Percentiles rank a stretch among this genome's conserved stretches.
These are phyloP conservation scores for Dioctria rufipes DNA, from an alignment of 2,888 invertebrate species.

Conservation along the genomic window DNA sequence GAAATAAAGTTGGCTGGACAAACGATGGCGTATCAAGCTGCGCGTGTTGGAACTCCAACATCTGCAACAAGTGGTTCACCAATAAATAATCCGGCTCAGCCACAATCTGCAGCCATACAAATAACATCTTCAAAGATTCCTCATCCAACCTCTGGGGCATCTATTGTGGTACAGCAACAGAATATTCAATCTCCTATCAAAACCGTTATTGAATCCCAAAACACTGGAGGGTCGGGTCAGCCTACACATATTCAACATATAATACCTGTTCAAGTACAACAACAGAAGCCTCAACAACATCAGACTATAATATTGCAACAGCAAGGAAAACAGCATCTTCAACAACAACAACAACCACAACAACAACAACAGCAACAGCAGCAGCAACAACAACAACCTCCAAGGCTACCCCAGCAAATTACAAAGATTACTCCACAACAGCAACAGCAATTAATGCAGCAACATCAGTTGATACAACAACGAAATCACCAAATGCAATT, in stretches of 20 bases:
- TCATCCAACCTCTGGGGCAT: slow-evolving; percentile 4
- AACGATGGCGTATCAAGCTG: slow-evolving; percentile 54
- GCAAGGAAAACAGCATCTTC: slow-evolving; percentile 64
- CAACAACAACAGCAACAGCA: slow-evolving; percentile 59
- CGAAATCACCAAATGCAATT: slow-evolving; percentile 62
- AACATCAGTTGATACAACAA: slow-evolving; percentile 58
- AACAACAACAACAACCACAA: slow-evolving; percentile 63
- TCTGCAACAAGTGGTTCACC: slow-evolving; percentile 66
- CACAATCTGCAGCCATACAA: slow-evolving; percentile 68
- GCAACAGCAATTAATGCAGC: slow-evolving; percentile 56
- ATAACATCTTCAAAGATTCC: slow-evolving; percentile 66
- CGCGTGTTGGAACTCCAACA: slow-evolving; percentile 50
- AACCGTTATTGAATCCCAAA: slow-evolving; percentile 67
- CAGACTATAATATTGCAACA: slow-evolving; percentile 59
- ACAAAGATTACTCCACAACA: slow-evolving; percentile 53
- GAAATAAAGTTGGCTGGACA: slow-evolving; percentile 50
- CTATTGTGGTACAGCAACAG: slow-evolving; percentile 26
- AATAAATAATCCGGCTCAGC: slow-evolving; percentile 65
- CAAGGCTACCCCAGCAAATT: slow-evolving; percentile 57
- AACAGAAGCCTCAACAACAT: slow-evolving; percentile 66
- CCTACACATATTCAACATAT: slow-evolving; percentile 61
- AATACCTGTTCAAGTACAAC: slow-evolving; percentile 65
- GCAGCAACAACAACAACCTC: slow-evolving; percentile 60
- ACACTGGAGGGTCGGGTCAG: slow-evolving; percentile 37
- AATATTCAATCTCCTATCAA: slow-evolving; percentile 63